These are phyloP conservation scores for Steinernema feltiae DNA, from an alignment of 1,140 invertebrate species.

Conservation along the genomic window DNA sequence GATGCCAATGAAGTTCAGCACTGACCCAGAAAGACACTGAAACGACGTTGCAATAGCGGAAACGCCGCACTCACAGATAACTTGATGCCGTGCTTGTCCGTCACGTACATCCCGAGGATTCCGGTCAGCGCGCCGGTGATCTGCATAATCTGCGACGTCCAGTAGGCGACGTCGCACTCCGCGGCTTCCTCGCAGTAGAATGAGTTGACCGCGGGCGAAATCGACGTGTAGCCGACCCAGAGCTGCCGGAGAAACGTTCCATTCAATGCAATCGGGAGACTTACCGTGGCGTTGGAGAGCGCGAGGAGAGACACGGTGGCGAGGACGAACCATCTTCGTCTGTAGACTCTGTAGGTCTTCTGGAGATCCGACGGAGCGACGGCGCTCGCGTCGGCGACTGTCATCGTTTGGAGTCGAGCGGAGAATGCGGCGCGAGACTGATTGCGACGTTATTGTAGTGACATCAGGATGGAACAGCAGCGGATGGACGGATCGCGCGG, in stretches of 20 bases:
- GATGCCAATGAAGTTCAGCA: slow-evolving; percentile 47
- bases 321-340: slow-evolving; percentile 45
- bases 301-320: slow-evolving; percentile 47
- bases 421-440: background rate
- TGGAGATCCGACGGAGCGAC: background rate
- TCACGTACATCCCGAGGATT: background rate
- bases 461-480: too few species aligned
- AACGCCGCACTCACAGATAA: slow-evolving; percentile 39
- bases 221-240: slow-evolving; percentile 51
- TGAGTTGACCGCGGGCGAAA: slow-evolving; percentile 37
- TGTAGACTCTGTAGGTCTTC: slow-evolving; percentile 14
- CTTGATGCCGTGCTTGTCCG: slow-evolving; percentile 48
- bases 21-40: slow-evolving; percentile 40
- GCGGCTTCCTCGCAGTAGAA: slow-evolving; percentile 49
- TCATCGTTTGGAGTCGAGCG: background rate
- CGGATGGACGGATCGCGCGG: too few species aligned
- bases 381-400: background rate
- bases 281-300: slow-evolving; percentile 54
- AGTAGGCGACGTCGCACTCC: slow-evolving; percentile 40
- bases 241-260: slow-evolving; percentile 36
- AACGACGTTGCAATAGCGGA: slow-evolving; percentile 9
- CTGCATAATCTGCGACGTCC: slow-evolving; percentile 54
- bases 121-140: slow-evolving; percentile 37
- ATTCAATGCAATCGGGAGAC: slow-evolving; percentile 13
- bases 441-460: too few species aligned